Base-by-base conservation (phyloP, 2,888 invertebrate genomes). In the Dynastes maya region DNA sequence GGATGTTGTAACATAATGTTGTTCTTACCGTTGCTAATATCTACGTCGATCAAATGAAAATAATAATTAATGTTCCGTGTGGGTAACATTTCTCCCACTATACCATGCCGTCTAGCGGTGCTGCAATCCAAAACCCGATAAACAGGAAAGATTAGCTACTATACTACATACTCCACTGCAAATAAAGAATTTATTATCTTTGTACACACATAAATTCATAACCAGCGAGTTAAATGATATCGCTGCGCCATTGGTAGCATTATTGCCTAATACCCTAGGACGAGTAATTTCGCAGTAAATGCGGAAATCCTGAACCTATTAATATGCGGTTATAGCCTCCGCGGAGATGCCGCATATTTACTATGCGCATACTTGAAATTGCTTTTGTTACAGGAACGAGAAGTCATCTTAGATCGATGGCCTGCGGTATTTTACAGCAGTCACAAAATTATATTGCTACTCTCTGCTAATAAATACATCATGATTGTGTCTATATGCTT, bases 271-370 rank as follows among this genome's bases (percentile, higher is more conserved):
- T 37, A 32, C 13, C 8, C 5, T 65, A 45, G n/a, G 16, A 45
- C 13, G 29, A 63, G 13, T 40, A 49, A 68, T 49, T 68, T 68
- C 49, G 49, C 27, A 27, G 11, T 8, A 65, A 22, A 49, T 49
- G 27, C 68, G 68, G 68, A 68, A 49, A 68, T 68, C 27, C 68
- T 68, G 16, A 68, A 27, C 16, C 16, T 27, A 68, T 68, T 49
- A 67, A 40, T 67, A 22, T 45, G 45, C 37, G 37, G 37, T 65
- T 40, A n/a, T n/a, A 11, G 64, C 11, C n/a, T 65, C 53, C 1
- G 27, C 22, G 27, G n/a, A 22, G 16, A 22, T 2, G 61, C 61
- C 13, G 11, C 3, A 29, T 32, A 6, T 11, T 63, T 27, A 13
- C 2, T 32, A 27, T 63, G 27, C 63, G 8, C 27, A 32, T 63